These are phyloP conservation scores for Rhodophaea formosa DNA, from an alignment of 2,888 invertebrate species.

Conservation along the genomic window DNA sequence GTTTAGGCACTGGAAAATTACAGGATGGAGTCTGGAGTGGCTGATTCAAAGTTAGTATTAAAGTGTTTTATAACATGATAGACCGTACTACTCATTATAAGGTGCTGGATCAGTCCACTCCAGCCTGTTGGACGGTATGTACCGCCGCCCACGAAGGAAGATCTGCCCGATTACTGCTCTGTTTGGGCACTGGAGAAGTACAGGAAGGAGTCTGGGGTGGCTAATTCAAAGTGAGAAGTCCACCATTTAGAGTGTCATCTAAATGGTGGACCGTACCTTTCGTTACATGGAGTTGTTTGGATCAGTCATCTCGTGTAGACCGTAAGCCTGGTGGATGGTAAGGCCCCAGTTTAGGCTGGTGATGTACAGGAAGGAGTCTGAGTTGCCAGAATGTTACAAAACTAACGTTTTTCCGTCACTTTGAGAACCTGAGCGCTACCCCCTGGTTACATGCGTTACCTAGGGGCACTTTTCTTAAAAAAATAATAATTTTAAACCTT, in stretches of 20 bases:
- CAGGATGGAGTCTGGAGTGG: slow-evolving; percentile 65
- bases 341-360: no score
- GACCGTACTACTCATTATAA: slow-evolving; percentile 76
- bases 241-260: no score
- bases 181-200: slow-evolving; percentile 80
- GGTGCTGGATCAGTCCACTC: slow-evolving; percentile 58
- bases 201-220: slow-evolving; percentile 65
- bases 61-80: slow-evolving; percentile 87
- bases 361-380: no score
- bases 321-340: slow-evolving; percentile 59
- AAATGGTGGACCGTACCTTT: no score
- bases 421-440: no score
- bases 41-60: slow-evolving; percentile 80
- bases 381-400: no score
- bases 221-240: slow-evolving; percentile 78
- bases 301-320: no score
- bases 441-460: no score
- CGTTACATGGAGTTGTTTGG: no score
- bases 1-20: slow-evolving; percentile 80
- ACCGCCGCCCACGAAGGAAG: slow-evolving; percentile 43
- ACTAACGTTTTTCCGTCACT: no score
- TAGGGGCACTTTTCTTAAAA: no score
- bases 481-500: no score
- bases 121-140: slow-evolving; percentile 59
- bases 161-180: slow-evolving; percentile 63